A percentile compares a stretch with the other conserved stretches of the same genome.
Evolutionary conservation across 2,113 vertebrate genomes (phyloP).

Genomic region (Bothrops jararaca): DNA sequence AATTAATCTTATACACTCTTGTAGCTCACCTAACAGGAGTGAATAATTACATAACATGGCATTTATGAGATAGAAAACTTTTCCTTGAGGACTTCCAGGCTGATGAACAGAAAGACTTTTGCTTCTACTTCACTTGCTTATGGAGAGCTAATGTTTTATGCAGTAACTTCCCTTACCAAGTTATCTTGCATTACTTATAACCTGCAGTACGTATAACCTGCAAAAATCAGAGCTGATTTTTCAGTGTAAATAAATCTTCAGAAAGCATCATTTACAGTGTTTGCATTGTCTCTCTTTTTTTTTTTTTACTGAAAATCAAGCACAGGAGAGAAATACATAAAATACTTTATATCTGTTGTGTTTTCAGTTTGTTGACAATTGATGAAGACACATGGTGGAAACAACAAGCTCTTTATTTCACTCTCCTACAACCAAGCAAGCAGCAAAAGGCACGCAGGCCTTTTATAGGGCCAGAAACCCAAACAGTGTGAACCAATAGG

Average conservation of each 20-base stretch:
- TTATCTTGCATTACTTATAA: not conserved
- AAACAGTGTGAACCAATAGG: no score
- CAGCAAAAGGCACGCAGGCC: no score
- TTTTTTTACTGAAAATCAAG: not conserved
- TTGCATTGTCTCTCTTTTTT: not conserved
- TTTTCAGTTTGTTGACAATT: no score
- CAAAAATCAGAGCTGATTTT: not conserved
- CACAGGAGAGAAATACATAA: not conserved
- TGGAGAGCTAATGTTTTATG: conserved; percentile 17
- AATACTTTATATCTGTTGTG: not conserved
- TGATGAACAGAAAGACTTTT: conserved; percentile 14
- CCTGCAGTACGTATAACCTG: not conserved
- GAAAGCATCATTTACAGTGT: not conserved
- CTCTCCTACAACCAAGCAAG: no score
- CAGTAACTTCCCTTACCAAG: not conserved
- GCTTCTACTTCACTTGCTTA: conserved; percentile 17
- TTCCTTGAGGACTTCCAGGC: not conserved
- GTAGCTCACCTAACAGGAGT: not conserved
- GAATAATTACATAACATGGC: not conserved
- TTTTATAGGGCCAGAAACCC: no score
- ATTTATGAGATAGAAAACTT: not conserved
- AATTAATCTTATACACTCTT: not conserved
- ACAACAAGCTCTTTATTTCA: no score
- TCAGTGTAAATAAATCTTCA: not conserved
- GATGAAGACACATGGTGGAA: no score